Conservation (phyloP, 1,140 invertebrate species). For the Ips typographus region DNA sequence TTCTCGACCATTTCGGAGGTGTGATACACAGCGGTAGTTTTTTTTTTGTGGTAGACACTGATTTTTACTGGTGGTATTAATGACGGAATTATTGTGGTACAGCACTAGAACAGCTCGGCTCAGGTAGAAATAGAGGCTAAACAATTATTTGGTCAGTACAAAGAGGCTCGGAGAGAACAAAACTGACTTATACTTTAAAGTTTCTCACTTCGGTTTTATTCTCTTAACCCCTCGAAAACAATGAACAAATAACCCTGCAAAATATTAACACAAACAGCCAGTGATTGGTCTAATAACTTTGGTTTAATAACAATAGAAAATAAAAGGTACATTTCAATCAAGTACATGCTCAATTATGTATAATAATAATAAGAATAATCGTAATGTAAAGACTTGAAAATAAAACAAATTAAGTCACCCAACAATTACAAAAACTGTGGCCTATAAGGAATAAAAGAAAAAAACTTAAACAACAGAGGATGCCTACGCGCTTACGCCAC, state of each 20-base stretch:
- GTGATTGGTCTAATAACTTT: constrained; percentile 50
- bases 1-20: constrained; percentile 31
- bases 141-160: constrained; percentile 24
- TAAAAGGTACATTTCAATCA: constrained; percentile 51
- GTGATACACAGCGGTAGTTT: constrained; percentile 35
- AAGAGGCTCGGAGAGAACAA: neutral
- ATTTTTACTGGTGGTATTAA: constrained; percentile 38
- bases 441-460: constrained; percentile 38
- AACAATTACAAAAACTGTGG: constrained; percentile 48
- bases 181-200: neutral
- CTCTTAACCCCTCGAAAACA: constrained; percentile 4
- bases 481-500: constrained; percentile 49
- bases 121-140: constrained; percentile 28
- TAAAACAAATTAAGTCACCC: constrained; percentile 49
- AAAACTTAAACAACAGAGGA: constrained; percentile 51
- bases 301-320: constrained; percentile 53
- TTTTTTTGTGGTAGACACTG: constrained; percentile 39
- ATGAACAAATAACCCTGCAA: constrained; percentile 39
- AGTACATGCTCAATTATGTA: constrained; percentile 49
- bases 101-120: constrained; percentile 42
- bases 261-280: constrained; percentile 44
- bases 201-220: no score
- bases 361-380: constrained; percentile 43
- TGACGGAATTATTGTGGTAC: constrained; percentile 33
- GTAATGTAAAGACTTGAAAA: constrained; percentile 43